Base-by-base conservation (phyloP, 2,797 vertebrate genomes). In the Chromobotia macracanthus region DNA sequence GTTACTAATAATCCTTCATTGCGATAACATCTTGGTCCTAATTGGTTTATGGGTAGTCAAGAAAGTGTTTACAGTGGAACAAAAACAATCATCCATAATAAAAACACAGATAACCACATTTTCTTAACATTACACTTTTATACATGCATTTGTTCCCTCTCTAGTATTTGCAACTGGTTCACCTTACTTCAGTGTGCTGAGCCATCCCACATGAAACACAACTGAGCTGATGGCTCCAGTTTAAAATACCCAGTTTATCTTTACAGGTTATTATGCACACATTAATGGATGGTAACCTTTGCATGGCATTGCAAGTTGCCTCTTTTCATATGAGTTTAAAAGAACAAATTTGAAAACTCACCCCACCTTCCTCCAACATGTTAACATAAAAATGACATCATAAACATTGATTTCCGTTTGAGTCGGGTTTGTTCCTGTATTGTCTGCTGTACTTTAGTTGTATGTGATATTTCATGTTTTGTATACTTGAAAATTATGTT, bases 401-500 rank as follows among this genome's bases (percentile, higher is more conserved):
- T 64, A 28, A 64, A 38, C 46, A 35, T 18, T 64, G 72, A 0
- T 73, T 73, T 61, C 35, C 44, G 12, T 53, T 28, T 10, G 44
- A 56, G 44, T 63, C 56, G 19, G 31, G 68, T 79, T 21, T 67
- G 74, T 64, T 71, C 44, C 70, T n/a, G 31, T 77, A 67, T 50
- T 70, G 67, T 78, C 67, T 79, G 60, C 77, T 79, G 77, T 79
- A 78, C 25, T 60, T 68, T 60, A 76, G 74, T 77, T 70, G 58
- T 23, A 60, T 61, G 69, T 79, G 60, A 79, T 53, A 72, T 72
- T 63, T 71, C 12, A 28, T 72, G 60, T 79, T 31, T 50, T 55
- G 21, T 72, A 56, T 65, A 72, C 77, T 79, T 79, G 77, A 79
- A 79, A 44, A 44, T 44, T 1, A 79, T 63, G 77, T 79, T 63